A percentile compares a stretch with the other conserved stretches of the same genome.
Evolutionary conservation across 2,797 vertebrate species (phyloP).

Genomic region (Crocodylus rhombifer): DNA sequence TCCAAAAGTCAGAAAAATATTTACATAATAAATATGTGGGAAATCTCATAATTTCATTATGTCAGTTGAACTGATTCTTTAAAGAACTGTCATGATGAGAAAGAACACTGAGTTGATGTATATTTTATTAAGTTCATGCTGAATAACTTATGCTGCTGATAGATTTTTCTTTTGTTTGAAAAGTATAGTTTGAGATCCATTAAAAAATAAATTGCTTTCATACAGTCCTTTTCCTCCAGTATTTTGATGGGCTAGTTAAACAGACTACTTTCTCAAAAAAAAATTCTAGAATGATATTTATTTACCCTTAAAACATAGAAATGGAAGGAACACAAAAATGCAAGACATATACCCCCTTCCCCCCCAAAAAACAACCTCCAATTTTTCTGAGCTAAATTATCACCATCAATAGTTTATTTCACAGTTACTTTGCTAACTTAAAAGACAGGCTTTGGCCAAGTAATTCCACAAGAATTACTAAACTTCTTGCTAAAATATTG

Average conservation of each 20-base stretch:
- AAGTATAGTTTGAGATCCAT: slow-evolving; percentile 57
- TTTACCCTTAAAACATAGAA: slow-evolving; percentile 30
- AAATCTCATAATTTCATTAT: slow-evolving; percentile 73
- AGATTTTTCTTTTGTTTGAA: slow-evolving; percentile 52
- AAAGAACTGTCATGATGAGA: slow-evolving; percentile 66
- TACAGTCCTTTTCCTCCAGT: background rate
- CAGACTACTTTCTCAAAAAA: slow-evolving; percentile 36
- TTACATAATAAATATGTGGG: slow-evolving; percentile 83
- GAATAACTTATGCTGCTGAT: slow-evolving; percentile 51
- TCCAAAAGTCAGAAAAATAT: slow-evolving; percentile 86
- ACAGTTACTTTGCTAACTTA: slow-evolving; percentile 59
- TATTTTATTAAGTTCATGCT: slow-evolving; percentile 35
- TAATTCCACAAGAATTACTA: slow-evolving; percentile 60
- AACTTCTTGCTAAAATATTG: slow-evolving; percentile 51
- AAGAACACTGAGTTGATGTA: slow-evolving; percentile 42
- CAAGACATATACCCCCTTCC: background rate
- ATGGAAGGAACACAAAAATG: slow-evolving; percentile 47
- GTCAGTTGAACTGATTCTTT: slow-evolving; percentile 77
- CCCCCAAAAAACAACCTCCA: slow-evolving; percentile 46
- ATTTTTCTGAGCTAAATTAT: slow-evolving; percentile 57
- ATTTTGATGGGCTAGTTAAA: slow-evolving; percentile 35
- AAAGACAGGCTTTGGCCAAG: slow-evolving; percentile 70
- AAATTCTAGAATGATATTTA: slow-evolving; percentile 5
- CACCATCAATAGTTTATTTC: slow-evolving; percentile 69
- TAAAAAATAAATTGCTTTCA: slow-evolving; percentile 54